Percentiles rank a stretch among this genome's conserved stretches.
These are phyloP conservation scores for Helicoverpa zea DNA, from an alignment of 1,140 invertebrate genomes.

Conservation along the genomic window DNA sequence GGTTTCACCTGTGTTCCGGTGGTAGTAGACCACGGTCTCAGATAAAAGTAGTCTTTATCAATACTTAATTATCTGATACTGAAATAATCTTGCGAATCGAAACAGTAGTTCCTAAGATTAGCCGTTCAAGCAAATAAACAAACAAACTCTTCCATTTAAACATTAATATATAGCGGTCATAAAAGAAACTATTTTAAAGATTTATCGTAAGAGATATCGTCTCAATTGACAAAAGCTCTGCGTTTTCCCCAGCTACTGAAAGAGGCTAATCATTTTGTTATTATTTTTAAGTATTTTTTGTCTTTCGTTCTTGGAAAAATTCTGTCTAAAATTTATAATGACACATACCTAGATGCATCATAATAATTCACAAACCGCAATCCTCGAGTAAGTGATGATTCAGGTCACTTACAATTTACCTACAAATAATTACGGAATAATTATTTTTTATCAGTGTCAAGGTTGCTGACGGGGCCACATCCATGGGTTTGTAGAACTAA, in stretches of 20 bases:
- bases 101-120: too few relatives aligned
- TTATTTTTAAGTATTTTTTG: neutral
- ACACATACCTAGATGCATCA: conserved; percentile 13
- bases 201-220: neutral
- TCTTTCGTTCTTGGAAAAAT: neutral
- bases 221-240: neutral
- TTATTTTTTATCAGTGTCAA: too few relatives aligned
- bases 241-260: neutral
- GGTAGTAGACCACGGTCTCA: too few relatives aligned
- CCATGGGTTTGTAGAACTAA: too few relatives aligned
- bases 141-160: too few relatives aligned
- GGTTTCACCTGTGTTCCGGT: too few relatives aligned
- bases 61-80: neutral
- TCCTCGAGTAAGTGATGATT: neutral
- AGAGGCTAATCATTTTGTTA: neutral
- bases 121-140: too few relatives aligned
- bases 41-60: too few relatives aligned
- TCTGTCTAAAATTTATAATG: conserved; percentile 1
- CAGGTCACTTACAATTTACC: neutral
- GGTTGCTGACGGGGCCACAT: too few relatives aligned
- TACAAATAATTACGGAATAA: neutral
- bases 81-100: too few relatives aligned
- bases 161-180: too few relatives aligned
- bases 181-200: neutral
- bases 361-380: neutral